Evolutionary conservation across 2,888 invertebrate species (phyloP).

Genomic region (Chirona hameri): DNA sequence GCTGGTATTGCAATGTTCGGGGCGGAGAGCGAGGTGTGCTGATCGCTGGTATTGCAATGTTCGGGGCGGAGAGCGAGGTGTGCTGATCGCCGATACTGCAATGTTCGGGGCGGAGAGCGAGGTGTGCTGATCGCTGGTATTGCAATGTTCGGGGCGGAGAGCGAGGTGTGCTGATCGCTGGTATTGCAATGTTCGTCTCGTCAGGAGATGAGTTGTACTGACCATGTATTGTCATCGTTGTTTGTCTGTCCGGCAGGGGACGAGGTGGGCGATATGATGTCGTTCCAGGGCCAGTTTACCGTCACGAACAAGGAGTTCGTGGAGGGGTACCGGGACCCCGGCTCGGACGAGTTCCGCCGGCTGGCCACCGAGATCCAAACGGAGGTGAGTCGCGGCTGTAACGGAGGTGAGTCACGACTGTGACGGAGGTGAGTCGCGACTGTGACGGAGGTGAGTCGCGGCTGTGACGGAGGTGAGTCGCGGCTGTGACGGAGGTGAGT

Average conservation of each 20-base stretch:
- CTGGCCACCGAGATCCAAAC: not conserved
- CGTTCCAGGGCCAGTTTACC: conserved; percentile 4
- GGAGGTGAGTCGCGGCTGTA: not conserved
- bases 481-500: not conserved
- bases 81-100: no score
- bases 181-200: no score
- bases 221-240: no score
- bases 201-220: no score
- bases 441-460: not conserved
- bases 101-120: no score
- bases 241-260: not conserved
- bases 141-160: no score
- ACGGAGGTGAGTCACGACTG: not conserved
- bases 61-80: no score
- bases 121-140: no score
- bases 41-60: no score
- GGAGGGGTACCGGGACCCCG: not conserved
- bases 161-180: no score
- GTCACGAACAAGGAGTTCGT: not conserved
- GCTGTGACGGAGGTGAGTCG: not conserved
- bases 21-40: no score
- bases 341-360: not conserved
- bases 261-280: not conserved
- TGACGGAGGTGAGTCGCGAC: not conserved
- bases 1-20: no score